Evolutionary conservation across 2,113 vertebrate genomes (phyloP).

Genomic region (zebrafish (Danio rerio)): GRCz12tu NC_133181.1:16750001-16750500

Average conservation of each 20-base stretch:
- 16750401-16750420: conserved; percentile 8
- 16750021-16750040: conserved; percentile 34
- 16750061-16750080: neutral
- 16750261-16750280: conserved; percentile 29
- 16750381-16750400: conserved; percentile 27
- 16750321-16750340: conserved; percentile 26
- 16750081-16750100: neutral
- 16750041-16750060: conserved; percentile 48
- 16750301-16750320: conserved; percentile 43
- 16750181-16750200: conserved; percentile 28
- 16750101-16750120: neutral
- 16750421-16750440: neutral
- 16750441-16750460: conserved; percentile 8
- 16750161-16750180: conserved; percentile 5
- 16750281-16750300: conserved; percentile 36
- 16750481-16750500: no score
- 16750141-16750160: neutral
- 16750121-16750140: neutral
- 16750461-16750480: neutral
- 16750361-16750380: conserved; percentile 29
- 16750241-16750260: conserved; percentile 27
- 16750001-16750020: conserved; percentile 51
- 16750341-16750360: conserved; percentile 22
- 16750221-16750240: conserved; percentile 11
- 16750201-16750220: neutral